Evolutionary conservation across 2,888 invertebrate genomes (phyloP).

Genomic region (Tachina fera): DNA sequence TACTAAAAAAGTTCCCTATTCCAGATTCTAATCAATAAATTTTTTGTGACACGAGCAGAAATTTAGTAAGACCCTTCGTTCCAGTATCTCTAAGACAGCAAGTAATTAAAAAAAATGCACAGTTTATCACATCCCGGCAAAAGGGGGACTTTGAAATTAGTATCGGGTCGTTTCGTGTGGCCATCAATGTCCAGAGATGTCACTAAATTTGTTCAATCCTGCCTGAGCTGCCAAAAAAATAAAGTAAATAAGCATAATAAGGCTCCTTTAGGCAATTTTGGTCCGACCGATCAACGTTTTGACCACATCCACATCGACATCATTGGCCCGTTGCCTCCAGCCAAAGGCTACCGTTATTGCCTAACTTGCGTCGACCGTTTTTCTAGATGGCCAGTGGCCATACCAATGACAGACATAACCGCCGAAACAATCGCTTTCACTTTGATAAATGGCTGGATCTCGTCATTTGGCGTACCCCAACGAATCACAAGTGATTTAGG

Average conservation of each 20-base stretch:
- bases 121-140: constrained; percentile 49
- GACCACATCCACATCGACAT: constrained; percentile 82
- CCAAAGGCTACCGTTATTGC: constrained; percentile 76
- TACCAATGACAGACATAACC: constrained; percentile 72
- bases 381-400: constrained; percentile 73
- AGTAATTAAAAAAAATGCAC: constrained; percentile 51
- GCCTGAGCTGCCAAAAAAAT: constrained; percentile 54
- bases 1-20: too few relatives aligned
- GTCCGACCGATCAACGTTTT: constrained; percentile 71
- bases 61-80: constrained; percentile 51
- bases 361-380: constrained; percentile 71
- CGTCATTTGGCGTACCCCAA: too few relatives aligned
- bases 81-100: constrained; percentile 28
- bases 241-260: constrained; percentile 52
- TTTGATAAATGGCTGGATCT: constrained; percentile 19
- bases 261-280: constrained; percentile 28
- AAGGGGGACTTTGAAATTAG: constrained; percentile 49
- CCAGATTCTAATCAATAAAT: too few relatives aligned
- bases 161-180: constrained; percentile 59
- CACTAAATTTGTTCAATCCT: constrained; percentile 31
- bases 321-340: constrained; percentile 38
- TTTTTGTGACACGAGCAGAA: too few relatives aligned
- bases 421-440: constrained; percentile 55
- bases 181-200: constrained; percentile 64
- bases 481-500: too few relatives aligned